Evolutionary conservation across 2,113 vertebrate genomes (phyloP), one percentile per base, ranked within the genome.

Genomic region (Ranitomeya imitator): DNA sequence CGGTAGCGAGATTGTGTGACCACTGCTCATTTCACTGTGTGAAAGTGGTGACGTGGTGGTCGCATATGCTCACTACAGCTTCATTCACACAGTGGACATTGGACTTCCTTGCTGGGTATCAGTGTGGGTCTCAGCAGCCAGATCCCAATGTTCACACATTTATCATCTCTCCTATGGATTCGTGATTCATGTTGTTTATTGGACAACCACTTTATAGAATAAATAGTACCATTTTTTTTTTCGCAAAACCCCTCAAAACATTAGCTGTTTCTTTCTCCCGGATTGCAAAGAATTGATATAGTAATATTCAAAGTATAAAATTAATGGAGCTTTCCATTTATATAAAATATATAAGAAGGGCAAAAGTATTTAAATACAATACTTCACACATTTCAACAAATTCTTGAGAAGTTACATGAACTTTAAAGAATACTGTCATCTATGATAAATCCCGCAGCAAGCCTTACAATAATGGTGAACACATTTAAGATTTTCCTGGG

Each of bases 401-500:
- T 15, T 59, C 16, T 60, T 57, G 7, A 31, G 14, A 11, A 37
- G 9, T 60, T 37, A 61, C 15, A 60, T 61, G 79, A 81, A 37
- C 26, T 37, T 61, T 61, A 81, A 59, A 81, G 79, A 81, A 60
- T 37, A 81, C 79, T 81, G 57, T 81, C 55, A 31, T 31, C 11
- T 31, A 16, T 11, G 79, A 37, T 81, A 59, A 81, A 61, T 81
- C 23, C 16, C 12, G 9, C 79, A 61, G 26, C 79, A 19, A 81
- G 59, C 57, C 16, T 37, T 84, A 13, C 19, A 60, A 60, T 85
- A 85, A 85, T 86, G 57, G 85, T 52, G 71, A 78, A 86, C 85
- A 86, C 37, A 63, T 86, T 86, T 65, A n/a, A 52, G 85, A 77
- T 86, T 61, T 61, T 61, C 73, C 71, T 86, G 85, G 85, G 54